Evolutionary conservation across 2,888 invertebrate species (phyloP).

Genomic region (Mythimna lalbum): DNA sequence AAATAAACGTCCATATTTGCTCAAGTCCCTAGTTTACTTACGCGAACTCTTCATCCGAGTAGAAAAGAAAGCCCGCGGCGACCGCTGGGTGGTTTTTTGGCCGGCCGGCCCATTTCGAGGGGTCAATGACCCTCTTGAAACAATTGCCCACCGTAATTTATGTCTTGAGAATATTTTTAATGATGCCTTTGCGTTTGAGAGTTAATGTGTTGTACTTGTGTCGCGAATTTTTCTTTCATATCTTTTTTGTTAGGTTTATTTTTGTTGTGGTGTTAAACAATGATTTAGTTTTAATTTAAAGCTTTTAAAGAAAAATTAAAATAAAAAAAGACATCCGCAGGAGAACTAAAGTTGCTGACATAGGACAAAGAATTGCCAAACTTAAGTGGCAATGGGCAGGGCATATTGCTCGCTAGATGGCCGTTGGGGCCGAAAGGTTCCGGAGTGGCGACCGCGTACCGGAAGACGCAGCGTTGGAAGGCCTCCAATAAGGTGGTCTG

Average conservation of each 20-base stretch:
- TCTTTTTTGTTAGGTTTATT: neutral
- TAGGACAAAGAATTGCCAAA: no score
- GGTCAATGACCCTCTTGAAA: conserved; percentile 79
- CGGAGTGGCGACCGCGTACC: no score
- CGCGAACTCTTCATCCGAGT: conserved; percentile 65
- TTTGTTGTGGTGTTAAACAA: neutral
- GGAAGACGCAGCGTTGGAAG: no score
- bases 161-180: conserved; percentile 67
- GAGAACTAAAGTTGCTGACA: no score
- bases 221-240: conserved; percentile 41
- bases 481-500: no score
- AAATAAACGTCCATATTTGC: conserved; percentile 18
- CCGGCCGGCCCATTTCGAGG: conserved; percentile 71
- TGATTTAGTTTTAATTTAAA: neutral
- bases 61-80: conserved; percentile 69
- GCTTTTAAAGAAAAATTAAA: neutral
- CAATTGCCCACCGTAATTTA: conserved; percentile 75
- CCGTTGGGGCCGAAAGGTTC: no score
- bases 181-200: conserved; percentile 49
- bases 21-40: conserved; percentile 63
- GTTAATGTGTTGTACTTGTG: conserved; percentile 48
- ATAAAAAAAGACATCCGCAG: no score
- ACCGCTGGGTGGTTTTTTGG: conserved; percentile 77
- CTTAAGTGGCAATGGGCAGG: no score
- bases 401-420: no score